Evolutionary conservation across 2,888 invertebrate species (phyloP).

Genomic region (Bombylius major): DNA sequence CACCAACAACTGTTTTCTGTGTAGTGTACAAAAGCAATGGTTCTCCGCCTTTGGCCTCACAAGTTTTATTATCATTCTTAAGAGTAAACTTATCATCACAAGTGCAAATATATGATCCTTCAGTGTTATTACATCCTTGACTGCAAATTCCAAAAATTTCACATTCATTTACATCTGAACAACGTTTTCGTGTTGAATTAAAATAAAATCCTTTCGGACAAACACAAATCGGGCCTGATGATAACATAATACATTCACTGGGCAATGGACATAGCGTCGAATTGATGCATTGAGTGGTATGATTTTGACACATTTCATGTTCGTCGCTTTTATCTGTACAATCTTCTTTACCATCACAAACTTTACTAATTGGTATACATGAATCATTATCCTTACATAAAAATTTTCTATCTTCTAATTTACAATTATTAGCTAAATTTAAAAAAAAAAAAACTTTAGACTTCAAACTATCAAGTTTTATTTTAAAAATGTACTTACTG

Average conservation of each 20-base stretch:
- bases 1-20: conserved; percentile 48
- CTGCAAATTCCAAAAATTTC: conserved; percentile 50
- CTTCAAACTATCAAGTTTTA: conserved; percentile 1
- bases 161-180: conserved; percentile 52
- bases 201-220: conserved; percentile 40
- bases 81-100: conserved; percentile 49
- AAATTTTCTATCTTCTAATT: conserved; percentile 37
- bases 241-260: conserved; percentile 37
- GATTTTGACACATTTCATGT: conserved; percentile 32
- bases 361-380: conserved; percentile 41
- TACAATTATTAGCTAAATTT: conserved; percentile 33
- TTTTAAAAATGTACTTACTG: conserved; percentile 30
- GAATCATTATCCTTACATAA: conserved; percentile 41
- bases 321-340: conserved; percentile 55
- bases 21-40: conserved; percentile 57
- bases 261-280: conserved; percentile 23
- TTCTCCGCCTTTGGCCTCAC: conserved; percentile 46
- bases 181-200: conserved; percentile 19
- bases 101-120: conserved; percentile 46
- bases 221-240: conserved; percentile 43
- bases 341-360: conserved; percentile 44
- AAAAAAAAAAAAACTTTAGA: neutral
- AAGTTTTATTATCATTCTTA: conserved; percentile 41
- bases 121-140: conserved; percentile 49
- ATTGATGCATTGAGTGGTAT: conserved; percentile 21